Conservation (phyloP, 2,113 vertebrate species). For the Ailuropoda melanoleuca region DNA sequence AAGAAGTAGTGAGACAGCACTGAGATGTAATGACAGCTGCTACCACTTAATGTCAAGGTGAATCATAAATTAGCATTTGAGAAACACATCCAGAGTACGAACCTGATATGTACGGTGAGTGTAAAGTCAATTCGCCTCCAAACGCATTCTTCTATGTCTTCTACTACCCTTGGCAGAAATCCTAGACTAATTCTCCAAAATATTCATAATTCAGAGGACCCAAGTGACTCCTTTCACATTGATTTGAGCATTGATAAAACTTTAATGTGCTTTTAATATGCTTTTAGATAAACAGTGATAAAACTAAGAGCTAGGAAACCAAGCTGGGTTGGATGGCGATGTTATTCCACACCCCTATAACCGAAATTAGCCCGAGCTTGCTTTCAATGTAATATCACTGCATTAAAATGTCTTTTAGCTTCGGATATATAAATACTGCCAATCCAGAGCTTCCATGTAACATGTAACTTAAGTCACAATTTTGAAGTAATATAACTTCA, state of each 20-base stretch:
- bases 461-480: background rate
- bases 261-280: background rate
- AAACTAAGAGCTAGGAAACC: background rate
- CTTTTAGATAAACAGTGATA: background rate
- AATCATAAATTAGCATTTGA: background rate
- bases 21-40: background rate
- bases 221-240: background rate
- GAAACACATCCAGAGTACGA: background rate
- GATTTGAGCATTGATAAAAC: background rate
- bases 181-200: background rate
- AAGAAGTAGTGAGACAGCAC: background rate
- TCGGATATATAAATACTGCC: background rate
- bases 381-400: background rate
- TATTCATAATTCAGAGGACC: background rate
- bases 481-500: conserved; percentile 23
- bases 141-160: background rate
- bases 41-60: background rate
- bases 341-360: background rate
- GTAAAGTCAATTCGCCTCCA: background rate
- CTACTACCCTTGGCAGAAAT: background rate
- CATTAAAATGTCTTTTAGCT: background rate
- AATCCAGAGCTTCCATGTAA: background rate
- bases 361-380: background rate
- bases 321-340: background rate
- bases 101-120: background rate